Conservation (phyloP, 2,888 invertebrate species). For the Lasioglossum lativentre region DNA sequence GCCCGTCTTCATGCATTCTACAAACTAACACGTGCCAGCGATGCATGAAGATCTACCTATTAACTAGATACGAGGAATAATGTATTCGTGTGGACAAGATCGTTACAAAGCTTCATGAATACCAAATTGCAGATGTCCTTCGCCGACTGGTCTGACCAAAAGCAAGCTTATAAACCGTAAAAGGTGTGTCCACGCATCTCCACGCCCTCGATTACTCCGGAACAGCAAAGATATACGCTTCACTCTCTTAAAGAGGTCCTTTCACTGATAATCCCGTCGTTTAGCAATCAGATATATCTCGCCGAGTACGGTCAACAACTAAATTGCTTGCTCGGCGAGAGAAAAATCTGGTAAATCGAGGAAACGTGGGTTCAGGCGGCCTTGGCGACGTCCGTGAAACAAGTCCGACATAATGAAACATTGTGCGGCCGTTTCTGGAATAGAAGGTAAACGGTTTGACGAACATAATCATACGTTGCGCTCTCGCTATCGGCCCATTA, state of each 20-base stretch:
- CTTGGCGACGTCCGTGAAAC: slow-evolving; percentile 26
- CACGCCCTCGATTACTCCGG: slow-evolving; percentile 10
- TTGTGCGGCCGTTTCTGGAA: not conserved
- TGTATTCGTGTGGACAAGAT: not conserved
- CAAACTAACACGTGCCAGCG: not conserved
- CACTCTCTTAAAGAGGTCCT: not conserved
- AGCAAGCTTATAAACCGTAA: not conserved
- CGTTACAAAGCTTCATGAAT: not conserved
- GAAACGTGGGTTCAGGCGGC: not conserved
- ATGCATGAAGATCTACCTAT: not conserved
- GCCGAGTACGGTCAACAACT: not conserved
- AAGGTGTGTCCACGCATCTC: not conserved
- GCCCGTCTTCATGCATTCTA: not conserved
- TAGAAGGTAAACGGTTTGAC: slow-evolving; percentile 29
- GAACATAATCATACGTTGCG: slow-evolving; percentile 42
- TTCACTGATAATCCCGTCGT: not conserved
- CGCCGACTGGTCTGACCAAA: not conserved
- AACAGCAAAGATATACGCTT: not conserved
- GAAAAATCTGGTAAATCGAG: not conserved
- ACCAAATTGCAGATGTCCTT: slow-evolving; percentile 1
- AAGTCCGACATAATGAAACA: slow-evolving; percentile 10
- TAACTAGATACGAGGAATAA: not conserved
- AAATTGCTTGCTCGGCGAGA: slow-evolving; percentile 4
- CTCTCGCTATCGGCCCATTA: slow-evolving; percentile 54
- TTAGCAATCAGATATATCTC: slow-evolving; percentile 9